phyloP scores from a whole-genome alignment of 2,113 vertebrate genomes.

The Nothoprocta pentlandii region DNA sequence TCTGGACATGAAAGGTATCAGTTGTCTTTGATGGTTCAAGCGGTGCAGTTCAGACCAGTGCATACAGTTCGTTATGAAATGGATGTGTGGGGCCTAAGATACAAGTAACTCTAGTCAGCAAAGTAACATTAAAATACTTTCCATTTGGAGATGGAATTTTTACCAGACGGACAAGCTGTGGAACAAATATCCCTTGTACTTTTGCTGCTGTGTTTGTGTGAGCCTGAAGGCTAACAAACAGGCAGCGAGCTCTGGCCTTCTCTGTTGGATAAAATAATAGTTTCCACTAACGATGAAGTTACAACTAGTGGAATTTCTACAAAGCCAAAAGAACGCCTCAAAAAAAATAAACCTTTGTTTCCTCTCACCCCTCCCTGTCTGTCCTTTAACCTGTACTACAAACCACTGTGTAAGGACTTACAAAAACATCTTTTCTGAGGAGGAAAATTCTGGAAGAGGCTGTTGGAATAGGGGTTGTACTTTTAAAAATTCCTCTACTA shows the following conservation, averaged over 20 bases:
- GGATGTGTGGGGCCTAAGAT: conserved; percentile 56
- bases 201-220: conserved; percentile 54
- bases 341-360: conserved; percentile 49
- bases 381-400: conserved; percentile 26
- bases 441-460: background rate
- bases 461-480: background rate
- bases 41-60: background rate
- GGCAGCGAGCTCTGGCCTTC: conserved; percentile 47
- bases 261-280: background rate
- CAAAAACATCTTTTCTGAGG: conserved; percentile 2
- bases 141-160: conserved; percentile 69
- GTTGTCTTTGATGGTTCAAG: background rate
- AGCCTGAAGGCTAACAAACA: conserved; percentile 70
- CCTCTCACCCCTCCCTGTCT: conserved; percentile 32
- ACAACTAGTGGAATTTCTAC: conserved; percentile 21
- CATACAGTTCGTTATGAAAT: background rate
- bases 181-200: conserved; percentile 67
- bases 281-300: conserved; percentile 2
- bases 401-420: background rate
- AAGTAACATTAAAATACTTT: conserved; percentile 68
- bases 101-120: conserved; percentile 46
- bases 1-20: background rate
- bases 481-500: background rate
- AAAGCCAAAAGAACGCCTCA: background rate
- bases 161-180: conserved; percentile 52